phyloP scores from a whole-genome alignment of 1,140 invertebrate genomes.

The Periplaneta americana region DNA sequence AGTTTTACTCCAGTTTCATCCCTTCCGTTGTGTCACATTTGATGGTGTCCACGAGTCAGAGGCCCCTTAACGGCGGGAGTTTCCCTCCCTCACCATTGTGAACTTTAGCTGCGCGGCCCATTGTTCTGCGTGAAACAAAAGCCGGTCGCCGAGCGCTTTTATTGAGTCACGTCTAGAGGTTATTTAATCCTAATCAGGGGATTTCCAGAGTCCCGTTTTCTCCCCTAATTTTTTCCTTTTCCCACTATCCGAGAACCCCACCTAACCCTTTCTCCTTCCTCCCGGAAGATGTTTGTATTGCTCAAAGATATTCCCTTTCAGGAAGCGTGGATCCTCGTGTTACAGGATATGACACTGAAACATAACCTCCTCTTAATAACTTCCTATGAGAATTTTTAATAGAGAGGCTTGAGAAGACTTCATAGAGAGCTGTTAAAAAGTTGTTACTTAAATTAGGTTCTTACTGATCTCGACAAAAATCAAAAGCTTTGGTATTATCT shows the following conservation, averaged over 20 bases:
- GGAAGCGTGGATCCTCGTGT: not conserved
- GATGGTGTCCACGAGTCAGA: not conserved
- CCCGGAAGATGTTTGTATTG: not conserved
- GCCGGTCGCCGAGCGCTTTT: not conserved
- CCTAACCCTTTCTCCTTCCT: not conserved
- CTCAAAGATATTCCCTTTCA: not conserved
- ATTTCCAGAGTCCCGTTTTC: not conserved
- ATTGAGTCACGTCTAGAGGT: constrained; percentile 2
- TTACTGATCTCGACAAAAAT: too few relatives aligned
- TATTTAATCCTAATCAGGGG: not conserved
- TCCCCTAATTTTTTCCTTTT: not conserved
- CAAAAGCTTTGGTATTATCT: too few relatives aligned
- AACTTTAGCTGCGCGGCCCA: not conserved
- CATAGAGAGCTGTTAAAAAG: too few relatives aligned
- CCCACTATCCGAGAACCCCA: not conserved
- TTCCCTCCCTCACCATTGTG: not conserved
- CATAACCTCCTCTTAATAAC: not conserved
- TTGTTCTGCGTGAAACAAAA: not conserved
- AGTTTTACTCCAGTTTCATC: too few relatives aligned
- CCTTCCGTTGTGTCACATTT: not conserved
- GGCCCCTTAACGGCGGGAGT: too few relatives aligned
- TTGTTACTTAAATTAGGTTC: too few relatives aligned
- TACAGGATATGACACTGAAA: not conserved
- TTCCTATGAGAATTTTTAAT: not conserved
- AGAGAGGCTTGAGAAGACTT: not conserved